Conservation (phyloP, 2,888 invertebrate species). For the Pollenia amentaria region DNA sequence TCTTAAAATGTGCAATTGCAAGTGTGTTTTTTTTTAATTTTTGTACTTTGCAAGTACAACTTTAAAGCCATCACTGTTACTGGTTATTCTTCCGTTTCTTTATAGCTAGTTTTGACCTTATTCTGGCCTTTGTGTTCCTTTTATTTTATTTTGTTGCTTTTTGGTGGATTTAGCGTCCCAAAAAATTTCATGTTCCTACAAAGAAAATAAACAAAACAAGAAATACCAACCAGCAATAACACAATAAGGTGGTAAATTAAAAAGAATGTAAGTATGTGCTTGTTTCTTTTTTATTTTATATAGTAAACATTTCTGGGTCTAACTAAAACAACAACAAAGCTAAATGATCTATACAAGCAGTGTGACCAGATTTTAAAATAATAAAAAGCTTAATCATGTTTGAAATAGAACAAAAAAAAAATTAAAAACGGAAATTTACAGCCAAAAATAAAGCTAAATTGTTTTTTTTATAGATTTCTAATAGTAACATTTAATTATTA, state of each 20-base stretch:
- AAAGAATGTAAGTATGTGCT: not conserved
- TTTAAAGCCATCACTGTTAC: constrained; percentile 44
- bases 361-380: no score
- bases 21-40: not conserved
- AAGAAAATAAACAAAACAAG: constrained; percentile 28
- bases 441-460: no score
- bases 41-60: constrained; percentile 34
- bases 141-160: constrained; percentile 4
- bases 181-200: constrained; percentile 47
- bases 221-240: constrained; percentile 31
- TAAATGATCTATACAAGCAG: constrained; percentile 2
- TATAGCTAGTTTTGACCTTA: constrained; percentile 66
- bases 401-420: no score
- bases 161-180: not conserved
- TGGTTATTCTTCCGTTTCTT: constrained; percentile 63
- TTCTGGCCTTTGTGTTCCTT: constrained; percentile 70
- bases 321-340: constrained; percentile 11
- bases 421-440: no score
- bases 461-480: no score
- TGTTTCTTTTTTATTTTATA: constrained; percentile 19
- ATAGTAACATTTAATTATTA: no score
- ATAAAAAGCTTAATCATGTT: no score
- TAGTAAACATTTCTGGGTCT: constrained; percentile 43
- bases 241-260: not conserved
- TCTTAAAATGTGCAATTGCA: constrained; percentile 41